Evolutionary conservation across 1,140 invertebrate species (phyloP).

Genomic region (Antheraea pernyi): DNA sequence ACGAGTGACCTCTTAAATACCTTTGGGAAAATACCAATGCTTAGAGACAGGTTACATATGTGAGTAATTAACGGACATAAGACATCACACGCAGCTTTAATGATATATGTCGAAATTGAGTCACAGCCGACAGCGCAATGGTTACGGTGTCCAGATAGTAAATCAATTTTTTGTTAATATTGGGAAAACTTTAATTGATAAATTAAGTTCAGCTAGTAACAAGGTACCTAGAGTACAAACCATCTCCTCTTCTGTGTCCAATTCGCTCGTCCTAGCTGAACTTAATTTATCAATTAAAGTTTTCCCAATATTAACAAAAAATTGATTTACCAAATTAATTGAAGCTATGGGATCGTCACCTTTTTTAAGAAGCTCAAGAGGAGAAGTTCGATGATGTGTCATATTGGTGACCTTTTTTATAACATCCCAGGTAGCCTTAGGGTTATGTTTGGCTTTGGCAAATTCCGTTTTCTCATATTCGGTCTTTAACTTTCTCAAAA

Average conservation of each 20-base stretch:
- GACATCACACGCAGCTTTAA: neutral
- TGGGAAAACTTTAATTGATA: too few species aligned
- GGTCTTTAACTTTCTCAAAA: conserved; percentile 5
- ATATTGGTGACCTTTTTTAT: too few species aligned
- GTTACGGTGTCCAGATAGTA: neutral
- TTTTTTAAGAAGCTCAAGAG: neutral
- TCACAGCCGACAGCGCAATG: neutral
- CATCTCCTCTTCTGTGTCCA: too few species aligned
- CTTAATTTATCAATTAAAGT: neutral
- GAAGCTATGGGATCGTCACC: neutral
- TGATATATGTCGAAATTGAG: neutral
- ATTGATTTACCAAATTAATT: neutral
- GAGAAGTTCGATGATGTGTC: neutral
- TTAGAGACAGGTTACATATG: too few species aligned
- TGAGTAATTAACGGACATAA: too few species aligned
- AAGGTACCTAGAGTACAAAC: too few species aligned
- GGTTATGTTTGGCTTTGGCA: neutral
- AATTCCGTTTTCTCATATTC: conserved; percentile 5
- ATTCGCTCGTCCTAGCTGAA: too few species aligned
- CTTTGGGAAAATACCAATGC: too few species aligned
- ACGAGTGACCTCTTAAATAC: too few species aligned
- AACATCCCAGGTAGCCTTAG: neutral
- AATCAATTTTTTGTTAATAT: too few species aligned
- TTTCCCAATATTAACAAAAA: neutral
- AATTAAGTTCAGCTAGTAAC: too few species aligned